Evolutionary conservation across 2,113 vertebrate genomes (phyloP).

Genomic region (Tetrax tetrax): DNA sequence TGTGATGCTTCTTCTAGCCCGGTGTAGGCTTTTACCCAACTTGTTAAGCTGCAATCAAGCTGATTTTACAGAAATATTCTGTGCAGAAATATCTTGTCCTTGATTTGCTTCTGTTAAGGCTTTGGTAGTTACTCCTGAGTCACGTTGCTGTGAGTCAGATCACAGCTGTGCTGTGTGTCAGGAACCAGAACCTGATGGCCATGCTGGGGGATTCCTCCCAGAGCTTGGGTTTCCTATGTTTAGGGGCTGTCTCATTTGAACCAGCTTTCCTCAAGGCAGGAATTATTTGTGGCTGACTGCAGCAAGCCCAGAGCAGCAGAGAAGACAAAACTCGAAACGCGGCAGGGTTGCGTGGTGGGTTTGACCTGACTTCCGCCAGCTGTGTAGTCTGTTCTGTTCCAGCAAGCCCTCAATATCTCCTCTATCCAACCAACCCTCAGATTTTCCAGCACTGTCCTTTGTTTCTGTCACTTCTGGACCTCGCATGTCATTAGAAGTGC

Average conservation of each 20-base stretch:
- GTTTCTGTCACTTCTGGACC: neutral
- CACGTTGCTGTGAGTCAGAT: conserved; percentile 10
- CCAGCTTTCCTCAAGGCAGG: neutral
- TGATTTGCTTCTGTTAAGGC: neutral
- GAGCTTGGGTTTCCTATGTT: fast-evolving
- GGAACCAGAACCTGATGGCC: neutral
- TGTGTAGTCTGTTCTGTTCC: neutral
- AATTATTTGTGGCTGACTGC: neutral
- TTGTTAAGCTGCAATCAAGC: neutral
- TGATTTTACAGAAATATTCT: neutral
- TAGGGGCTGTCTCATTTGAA: neutral
- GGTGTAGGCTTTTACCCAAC: neutral
- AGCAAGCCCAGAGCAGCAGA: neutral
- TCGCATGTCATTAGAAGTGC: neutral
- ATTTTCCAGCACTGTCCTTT: neutral
- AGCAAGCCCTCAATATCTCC: neutral
- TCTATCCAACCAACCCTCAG: neutral
- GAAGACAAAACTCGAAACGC: neutral
- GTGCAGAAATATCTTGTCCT: neutral
- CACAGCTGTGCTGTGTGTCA: neutral
- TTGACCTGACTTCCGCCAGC: neutral
- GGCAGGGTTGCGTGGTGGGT: fast-evolving
- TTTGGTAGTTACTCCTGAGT: conserved; percentile 8
- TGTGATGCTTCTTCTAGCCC: neutral
- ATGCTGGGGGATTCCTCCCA: neutral